phyloP scores from a whole-genome alignment of 2,888 invertebrate genomes.

The Pecten maximus region DNA sequence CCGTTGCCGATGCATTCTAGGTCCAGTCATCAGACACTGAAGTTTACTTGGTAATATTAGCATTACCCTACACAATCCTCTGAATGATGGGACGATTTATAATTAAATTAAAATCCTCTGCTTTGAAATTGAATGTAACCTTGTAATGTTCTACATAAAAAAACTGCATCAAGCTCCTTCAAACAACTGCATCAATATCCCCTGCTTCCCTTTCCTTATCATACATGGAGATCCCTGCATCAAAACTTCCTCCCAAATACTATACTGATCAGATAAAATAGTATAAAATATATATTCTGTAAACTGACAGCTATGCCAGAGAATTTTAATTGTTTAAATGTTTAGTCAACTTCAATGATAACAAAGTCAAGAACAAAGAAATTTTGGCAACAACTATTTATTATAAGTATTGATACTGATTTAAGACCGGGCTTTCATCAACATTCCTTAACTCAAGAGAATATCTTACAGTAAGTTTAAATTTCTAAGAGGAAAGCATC shows the following conservation, averaged over 20 bases:
- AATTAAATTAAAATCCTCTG: neutral
- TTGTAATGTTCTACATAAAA: neutral
- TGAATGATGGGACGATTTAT: neutral
- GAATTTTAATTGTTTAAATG: no score
- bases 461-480: no score
- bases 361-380: no score
- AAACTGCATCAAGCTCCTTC: neutral
- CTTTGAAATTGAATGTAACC: slow-evolving; percentile 15
- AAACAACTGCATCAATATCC: neutral
- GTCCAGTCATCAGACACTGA: neutral
- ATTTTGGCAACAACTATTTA: no score
- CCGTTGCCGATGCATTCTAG: neutral
- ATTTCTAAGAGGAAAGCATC: no score
- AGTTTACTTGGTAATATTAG: neutral
- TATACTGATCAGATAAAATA: no score
- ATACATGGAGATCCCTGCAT: neutral
- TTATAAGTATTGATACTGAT: no score
- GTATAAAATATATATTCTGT: no score
- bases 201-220: neutral
- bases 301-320: no score
- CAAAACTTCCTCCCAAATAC: neutral
- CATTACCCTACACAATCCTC: neutral
- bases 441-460: no score
- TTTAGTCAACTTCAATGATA: no score
- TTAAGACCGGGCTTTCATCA: no score